Evolutionary conservation across 2,113 vertebrate species (phyloP), one percentile per base, ranked within the genome.

Genomic region (Micromys minutus): DNA sequence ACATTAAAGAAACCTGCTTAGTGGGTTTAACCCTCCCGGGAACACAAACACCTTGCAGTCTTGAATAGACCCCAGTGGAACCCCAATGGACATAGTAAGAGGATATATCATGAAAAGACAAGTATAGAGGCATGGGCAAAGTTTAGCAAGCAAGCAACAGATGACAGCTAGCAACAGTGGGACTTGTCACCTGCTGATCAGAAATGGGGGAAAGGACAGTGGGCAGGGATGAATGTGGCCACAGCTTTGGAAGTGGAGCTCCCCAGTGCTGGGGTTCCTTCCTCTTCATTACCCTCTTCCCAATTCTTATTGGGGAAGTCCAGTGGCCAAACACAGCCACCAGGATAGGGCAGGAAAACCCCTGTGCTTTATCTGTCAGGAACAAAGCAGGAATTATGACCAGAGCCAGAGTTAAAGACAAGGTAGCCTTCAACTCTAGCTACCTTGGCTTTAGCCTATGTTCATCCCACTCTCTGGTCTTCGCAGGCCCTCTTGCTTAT

Each of bases 121-220:
- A 10, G 63, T 42, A 8, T 10, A 47, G 5, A 74, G 22, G 5
- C 9, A 0, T 31, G 45, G 21, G 19, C 10, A 61, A 72, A 71
- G 67, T n/a, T 93, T 57, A 57, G 34, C 29, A 61, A 72, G 52
- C 7, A 80, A 55, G 21, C 1, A 7, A 17, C 3, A 45, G 31
- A 10, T 50, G 6, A 21, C 34, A n/a, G 36, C 42, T 34, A 72
- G 65, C 15, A 24, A 36, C 34, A 34, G 7, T 34, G 17, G 52
- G 4, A n/a, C 31, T 72, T 21, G 0, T 39, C 65, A 45, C 42
- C 22, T 65, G 45, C 8, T 34, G 36, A 7, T 9, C 4, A 31
- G n/a, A n/a, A 45, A 3, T 7, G 34, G 15, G 59, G 2, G 42
- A 11, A 45, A 63, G 7, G 13, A 9, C 10, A 11, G 5, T 1